Conservation (phyloP, 2,113 vertebrate genomes). For the Fukomys damarensis region DNA sequence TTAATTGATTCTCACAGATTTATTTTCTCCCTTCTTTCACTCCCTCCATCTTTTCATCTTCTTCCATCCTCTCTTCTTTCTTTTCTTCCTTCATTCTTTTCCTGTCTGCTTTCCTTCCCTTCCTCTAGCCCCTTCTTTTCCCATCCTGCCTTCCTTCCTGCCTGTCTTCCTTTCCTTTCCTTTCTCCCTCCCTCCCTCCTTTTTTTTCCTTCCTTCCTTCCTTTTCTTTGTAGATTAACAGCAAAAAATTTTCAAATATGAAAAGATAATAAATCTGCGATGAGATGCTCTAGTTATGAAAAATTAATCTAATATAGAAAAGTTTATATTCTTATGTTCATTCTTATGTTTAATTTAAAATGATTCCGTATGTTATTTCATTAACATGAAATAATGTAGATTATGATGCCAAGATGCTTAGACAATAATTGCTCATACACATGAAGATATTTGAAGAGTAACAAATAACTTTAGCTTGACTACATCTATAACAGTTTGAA, state of each 20-base stretch:
- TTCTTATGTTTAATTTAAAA: neutral
- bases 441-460: neutral
- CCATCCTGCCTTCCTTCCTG: neutral
- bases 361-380: neutral
- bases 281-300: neutral
- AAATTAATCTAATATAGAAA: neutral
- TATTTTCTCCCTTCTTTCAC: neutral
- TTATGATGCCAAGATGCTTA: slow-evolving; percentile 6
- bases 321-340: neutral
- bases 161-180: rapidly evolving
- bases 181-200: rapidly evolving
- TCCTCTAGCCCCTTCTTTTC: too few relatives aligned
- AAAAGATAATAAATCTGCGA: neutral
- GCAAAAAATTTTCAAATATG: neutral
- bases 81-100: neutral
- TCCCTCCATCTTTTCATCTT: neutral
- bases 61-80: rapidly evolving
- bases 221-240: neutral
- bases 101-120: neutral
- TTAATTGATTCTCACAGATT: neutral
- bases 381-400: slow-evolving; percentile 17
- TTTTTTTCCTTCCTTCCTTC: neutral
- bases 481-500: neutral
- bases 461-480: slow-evolving; percentile 21
- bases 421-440: neutral